Percentiles rank a stretch among this genome's conserved stretches.
Conservation (phyloP, 2,797 vertebrate species). For the Thaleichthys pacificus region DNA sequence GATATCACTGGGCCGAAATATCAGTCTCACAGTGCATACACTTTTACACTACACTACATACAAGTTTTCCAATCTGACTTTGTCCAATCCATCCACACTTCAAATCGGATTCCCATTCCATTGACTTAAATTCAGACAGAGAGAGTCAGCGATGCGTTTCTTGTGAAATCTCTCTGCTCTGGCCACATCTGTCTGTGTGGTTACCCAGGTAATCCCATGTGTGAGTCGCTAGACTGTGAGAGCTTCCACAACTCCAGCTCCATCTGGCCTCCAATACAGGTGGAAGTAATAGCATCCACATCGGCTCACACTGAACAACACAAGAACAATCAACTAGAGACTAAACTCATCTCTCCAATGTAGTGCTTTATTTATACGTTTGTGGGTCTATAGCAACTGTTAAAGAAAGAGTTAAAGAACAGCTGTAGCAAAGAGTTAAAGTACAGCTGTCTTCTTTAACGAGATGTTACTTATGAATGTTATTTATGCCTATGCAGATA, state of each 20-base stretch:
- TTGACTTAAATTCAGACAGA: constrained; percentile 25
- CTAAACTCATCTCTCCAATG: constrained; percentile 33
- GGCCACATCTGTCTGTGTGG: constrained; percentile 49
- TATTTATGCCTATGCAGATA: constrained; percentile 30
- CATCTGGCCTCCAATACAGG: constrained; percentile 41
- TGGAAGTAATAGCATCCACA: constrained; percentile 44
- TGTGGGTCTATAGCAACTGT: no score
- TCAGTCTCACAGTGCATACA: neutral
- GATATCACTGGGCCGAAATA: constrained; percentile 1
- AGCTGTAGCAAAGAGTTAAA: no score
- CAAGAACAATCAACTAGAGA: constrained; percentile 24
- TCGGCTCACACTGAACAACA: constrained; percentile 47
- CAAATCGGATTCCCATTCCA: constrained; percentile 28
- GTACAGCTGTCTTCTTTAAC: neutral
- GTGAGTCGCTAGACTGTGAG: constrained; percentile 36
- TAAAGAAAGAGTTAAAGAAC: no score
- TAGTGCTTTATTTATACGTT: no score
- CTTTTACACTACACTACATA: no score
- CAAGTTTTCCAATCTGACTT: neutral
- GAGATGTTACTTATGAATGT: constrained; percentile 11
- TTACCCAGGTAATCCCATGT: constrained; percentile 52
- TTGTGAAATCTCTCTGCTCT: constrained; percentile 16
- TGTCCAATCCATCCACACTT: neutral
- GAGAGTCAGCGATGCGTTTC: neutral
- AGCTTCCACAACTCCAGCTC: constrained; percentile 38